A percentile compares a stretch with the other conserved stretches of the same genome.
phyloP scores from a whole-genome alignment of 64 coral and sea anemone species.

The Dendrophyllia cribrosa region DNA sequence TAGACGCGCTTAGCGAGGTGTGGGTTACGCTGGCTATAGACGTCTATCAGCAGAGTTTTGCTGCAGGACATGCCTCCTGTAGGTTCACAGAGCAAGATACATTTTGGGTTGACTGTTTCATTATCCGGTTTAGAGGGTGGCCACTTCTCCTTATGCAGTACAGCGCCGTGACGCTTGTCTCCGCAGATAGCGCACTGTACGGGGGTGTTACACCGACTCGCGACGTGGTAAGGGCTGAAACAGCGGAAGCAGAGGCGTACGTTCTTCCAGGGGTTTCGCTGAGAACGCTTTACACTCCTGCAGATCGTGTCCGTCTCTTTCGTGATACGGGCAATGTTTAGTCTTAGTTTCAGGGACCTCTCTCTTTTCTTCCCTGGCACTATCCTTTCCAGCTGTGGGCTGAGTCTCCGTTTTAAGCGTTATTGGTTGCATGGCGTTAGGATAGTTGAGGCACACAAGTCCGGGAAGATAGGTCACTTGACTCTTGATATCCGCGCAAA shows the following conservation, averaged over 20 bases:
- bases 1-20: slow-evolving; percentile 28
- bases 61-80: slow-evolving; percentile 55
- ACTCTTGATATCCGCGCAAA: slow-evolving; percentile 15
- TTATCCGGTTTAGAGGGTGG: slow-evolving; percentile 4
- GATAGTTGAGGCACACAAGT: too few relatives aligned
- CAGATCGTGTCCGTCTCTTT: slow-evolving; percentile 54
- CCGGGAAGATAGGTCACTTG: not conserved
- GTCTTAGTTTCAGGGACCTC: not conserved
- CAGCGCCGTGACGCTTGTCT: slow-evolving; percentile 33
- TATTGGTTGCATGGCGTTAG: not conserved
- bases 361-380: not conserved
- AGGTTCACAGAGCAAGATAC: slow-evolving; percentile 19
- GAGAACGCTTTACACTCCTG: slow-evolving; percentile 59
- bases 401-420: not conserved
- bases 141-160: slow-evolving; percentile 65
- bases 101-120: slow-evolving; percentile 30
- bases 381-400: not conserved
- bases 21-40: slow-evolving; percentile 39
- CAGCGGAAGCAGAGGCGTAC: slow-evolving; percentile 72
- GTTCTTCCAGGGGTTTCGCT: slow-evolving; percentile 44
- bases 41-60: slow-evolving; percentile 51
- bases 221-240: slow-evolving; percentile 29
- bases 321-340: slow-evolving; percentile 69
- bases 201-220: slow-evolving; percentile 1
- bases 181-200: slow-evolving; percentile 57